Percentiles rank a stretch among this genome's conserved stretches.
phyloP scores from a whole-genome alignment of 2,113 vertebrate genomes.

The Colinus virginianus region DNA sequence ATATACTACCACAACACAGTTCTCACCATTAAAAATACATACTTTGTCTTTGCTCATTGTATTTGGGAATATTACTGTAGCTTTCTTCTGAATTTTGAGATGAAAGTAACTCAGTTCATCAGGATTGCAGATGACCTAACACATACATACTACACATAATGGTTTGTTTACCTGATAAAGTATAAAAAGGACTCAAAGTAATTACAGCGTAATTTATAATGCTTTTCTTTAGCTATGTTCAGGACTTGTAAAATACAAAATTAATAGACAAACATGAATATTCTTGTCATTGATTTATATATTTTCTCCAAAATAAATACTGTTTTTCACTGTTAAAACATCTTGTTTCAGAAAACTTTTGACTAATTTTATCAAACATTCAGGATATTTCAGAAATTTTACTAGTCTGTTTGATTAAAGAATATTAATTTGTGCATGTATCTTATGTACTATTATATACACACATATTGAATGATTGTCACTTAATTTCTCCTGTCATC shows the following conservation, averaged over 20 bases:
- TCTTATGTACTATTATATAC: neutral
- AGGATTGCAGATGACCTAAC: neutral
- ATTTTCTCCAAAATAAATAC: neutral
- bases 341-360: neutral
- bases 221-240: neutral
- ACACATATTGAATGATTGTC: neutral
- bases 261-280: neutral
- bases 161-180: neutral
- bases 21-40: rapidly evolving
- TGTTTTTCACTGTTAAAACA: neutral
- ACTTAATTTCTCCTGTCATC: neutral
- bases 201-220: neutral
- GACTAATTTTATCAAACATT: neutral
- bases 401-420: neutral
- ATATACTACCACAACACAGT: neutral
- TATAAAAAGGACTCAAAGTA: neutral
- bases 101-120: neutral
- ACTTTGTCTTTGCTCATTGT: neutral
- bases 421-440: neutral
- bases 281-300: neutral
- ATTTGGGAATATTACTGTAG: neutral
- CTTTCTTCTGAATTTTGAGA: neutral
- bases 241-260: neutral
- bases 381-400: neutral
- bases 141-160: neutral